Conservation (phyloP, 2,888 invertebrate species). For the Marronus borbonicus region DNA sequence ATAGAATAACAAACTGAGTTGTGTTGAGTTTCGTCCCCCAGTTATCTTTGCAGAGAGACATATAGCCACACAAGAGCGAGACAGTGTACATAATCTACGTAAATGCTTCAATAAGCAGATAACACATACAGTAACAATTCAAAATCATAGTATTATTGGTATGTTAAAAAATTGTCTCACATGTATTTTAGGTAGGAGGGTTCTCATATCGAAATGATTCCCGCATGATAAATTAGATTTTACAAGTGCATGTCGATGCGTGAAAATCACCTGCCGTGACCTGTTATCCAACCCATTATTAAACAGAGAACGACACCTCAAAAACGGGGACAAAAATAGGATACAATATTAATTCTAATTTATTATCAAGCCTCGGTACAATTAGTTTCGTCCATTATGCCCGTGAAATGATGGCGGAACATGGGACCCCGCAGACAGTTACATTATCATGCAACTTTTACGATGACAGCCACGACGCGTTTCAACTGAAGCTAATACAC, state of each 20-base stretch:
- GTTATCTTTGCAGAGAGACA: too few relatives aligned
- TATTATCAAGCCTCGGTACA: conserved; percentile 18
- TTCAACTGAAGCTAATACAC: conserved; percentile 24
- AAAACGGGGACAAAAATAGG: conserved; percentile 4
- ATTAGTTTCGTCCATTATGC: conserved; percentile 32
- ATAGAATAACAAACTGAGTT: too few relatives aligned
- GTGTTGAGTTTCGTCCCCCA: too few relatives aligned
- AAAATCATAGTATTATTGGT: too few relatives aligned
- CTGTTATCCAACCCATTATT: conserved; percentile 35
- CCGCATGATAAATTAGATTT: conserved; percentile 3
- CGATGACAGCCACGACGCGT: conserved; percentile 35
- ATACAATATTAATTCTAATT: conserved; percentile 26
- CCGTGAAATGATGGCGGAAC: conserved; percentile 16
- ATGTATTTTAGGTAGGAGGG: too few relatives aligned
- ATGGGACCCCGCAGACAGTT: conserved; percentile 9
- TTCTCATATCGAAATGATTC: background rate
- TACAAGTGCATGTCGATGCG: background rate
- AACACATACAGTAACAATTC: too few relatives aligned
- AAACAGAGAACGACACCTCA: background rate
- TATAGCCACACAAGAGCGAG: too few relatives aligned
- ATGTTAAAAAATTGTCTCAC: too few relatives aligned
- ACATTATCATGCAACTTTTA: conserved; percentile 42
- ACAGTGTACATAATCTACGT: too few relatives aligned
- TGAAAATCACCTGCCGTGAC: conserved; percentile 28
- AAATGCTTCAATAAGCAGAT: too few relatives aligned